Percentiles rank a stretch among this genome's conserved stretches.
Conservation (phyloP, 2,888 invertebrate species). For the Aspidapion aeneum region DNA sequence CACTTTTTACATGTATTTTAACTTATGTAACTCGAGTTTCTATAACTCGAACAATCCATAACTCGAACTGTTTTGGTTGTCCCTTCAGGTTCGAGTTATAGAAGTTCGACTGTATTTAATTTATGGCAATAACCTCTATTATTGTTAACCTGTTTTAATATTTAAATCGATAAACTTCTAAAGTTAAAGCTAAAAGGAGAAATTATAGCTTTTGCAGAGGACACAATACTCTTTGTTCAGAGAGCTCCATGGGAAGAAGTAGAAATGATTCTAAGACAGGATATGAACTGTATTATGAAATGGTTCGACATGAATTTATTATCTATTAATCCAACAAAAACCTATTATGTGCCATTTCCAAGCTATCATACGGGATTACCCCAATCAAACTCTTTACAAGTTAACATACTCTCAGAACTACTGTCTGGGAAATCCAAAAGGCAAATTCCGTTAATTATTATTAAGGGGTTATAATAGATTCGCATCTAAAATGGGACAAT, state of each 20-base stretch:
- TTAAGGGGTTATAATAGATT: background rate
- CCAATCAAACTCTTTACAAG: background rate
- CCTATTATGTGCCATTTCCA: background rate
- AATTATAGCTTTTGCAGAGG: background rate
- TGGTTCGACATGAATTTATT: background rate
- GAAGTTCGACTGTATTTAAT: no score
- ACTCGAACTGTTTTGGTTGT: no score
- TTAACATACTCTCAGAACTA: background rate
- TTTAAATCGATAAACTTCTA: background rate
- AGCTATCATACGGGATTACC: background rate
- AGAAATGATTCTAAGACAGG: background rate
- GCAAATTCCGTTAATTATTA: background rate
- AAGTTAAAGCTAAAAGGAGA: background rate
- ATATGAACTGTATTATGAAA: background rate
- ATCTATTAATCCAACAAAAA: background rate
- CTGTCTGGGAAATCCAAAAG: background rate
- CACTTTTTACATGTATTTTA: no score
- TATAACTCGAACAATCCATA: no score
- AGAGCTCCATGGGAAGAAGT: background rate
- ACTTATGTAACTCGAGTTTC: no score
- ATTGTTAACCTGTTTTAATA: background rate
- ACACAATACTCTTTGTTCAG: background rate
- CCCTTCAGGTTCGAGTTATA: no score
- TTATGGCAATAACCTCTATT: no score
- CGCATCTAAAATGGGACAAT: background rate